phyloP scores from a whole-genome alignment of 1,140 invertebrate species.

The Ptiloglossa arizonensis region DNA sequence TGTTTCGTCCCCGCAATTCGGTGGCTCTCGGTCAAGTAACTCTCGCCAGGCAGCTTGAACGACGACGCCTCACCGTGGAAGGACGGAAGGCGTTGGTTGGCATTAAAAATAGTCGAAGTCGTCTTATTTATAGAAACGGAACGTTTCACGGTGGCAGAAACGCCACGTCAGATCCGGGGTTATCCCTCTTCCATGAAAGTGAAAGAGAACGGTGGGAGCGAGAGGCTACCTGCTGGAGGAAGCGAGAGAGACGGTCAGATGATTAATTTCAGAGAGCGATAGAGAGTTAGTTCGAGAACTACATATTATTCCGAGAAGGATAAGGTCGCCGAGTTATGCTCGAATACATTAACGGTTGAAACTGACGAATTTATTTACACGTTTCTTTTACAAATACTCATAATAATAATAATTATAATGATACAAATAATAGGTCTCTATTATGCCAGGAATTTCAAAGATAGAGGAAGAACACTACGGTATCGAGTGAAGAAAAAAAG shows the following conservation, averaged over 20 bases:
- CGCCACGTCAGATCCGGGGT: neutral
- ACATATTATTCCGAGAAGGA: neutral
- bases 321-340: neutral
- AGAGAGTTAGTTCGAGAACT: neutral
- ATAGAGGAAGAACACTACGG: too few species aligned
- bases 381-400: too few species aligned
- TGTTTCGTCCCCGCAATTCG: neutral
- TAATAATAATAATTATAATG: too few species aligned
- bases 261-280: slow-evolving; percentile 3
- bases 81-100: slow-evolving; percentile 14
- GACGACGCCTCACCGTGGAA: neutral
- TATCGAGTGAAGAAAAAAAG: too few species aligned
- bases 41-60: slow-evolving; percentile 14
- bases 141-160: neutral
- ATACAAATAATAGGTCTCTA: too few species aligned
- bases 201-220: neutral
- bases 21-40: slow-evolving; percentile 53
- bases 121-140: slow-evolving; percentile 57
- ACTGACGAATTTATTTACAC: neutral
- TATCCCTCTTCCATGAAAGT: neutral
- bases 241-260: neutral
- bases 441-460: too few species aligned
- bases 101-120: slow-evolving; percentile 57
- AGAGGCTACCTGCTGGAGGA: neutral
- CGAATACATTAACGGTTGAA: neutral